Evolutionary conservation across 2,888 invertebrate species (phyloP).

Genomic region (Hirtodrosophila alboralis): DNA sequence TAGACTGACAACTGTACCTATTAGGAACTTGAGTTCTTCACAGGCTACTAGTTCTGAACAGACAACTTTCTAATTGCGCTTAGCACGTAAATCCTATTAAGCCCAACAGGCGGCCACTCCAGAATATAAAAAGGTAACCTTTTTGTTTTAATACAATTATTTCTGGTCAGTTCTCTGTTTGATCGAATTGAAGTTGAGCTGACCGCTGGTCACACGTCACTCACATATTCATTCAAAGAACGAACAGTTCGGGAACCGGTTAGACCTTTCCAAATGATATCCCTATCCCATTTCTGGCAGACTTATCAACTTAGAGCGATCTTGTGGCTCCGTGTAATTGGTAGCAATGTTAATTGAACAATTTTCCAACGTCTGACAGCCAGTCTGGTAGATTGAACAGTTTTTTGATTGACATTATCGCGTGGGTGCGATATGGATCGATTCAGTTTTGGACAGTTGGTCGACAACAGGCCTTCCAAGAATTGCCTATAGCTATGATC

Average conservation of each 20-base stretch:
- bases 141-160: slow-evolving; percentile 74
- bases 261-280: slow-evolving; percentile 41
- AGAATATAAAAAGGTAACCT: slow-evolving; percentile 41
- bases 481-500: slow-evolving; percentile 21
- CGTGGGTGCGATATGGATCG: slow-evolving; percentile 73
- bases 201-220: slow-evolving; percentile 76
- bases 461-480: slow-evolving; percentile 36
- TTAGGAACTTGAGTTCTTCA: not conserved
- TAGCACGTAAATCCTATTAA: slow-evolving; percentile 73
- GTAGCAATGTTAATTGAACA: slow-evolving; percentile 67
- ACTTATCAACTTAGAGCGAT: slow-evolving; percentile 54
- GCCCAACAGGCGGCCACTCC: slow-evolving; percentile 55
- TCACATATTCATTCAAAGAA: slow-evolving; percentile 43
- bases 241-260: slow-evolving; percentile 57
- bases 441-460: slow-evolving; percentile 47
- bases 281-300: slow-evolving; percentile 32
- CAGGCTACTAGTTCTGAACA: slow-evolving; percentile 14
- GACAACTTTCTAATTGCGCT: slow-evolving; percentile 49
- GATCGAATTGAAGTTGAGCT: slow-evolving; percentile 28
- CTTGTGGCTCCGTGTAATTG: slow-evolving; percentile 55
- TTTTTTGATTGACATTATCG: slow-evolving; percentile 79
- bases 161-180: slow-evolving; percentile 36
- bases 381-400: slow-evolving; percentile 42
- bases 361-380: slow-evolving; percentile 30
- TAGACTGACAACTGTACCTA: slow-evolving; percentile 32